These are phyloP conservation scores for Sebastes reedi DNA, from an alignment of 2,797 vertebrate genomes.

Conservation along the genomic window DNA sequence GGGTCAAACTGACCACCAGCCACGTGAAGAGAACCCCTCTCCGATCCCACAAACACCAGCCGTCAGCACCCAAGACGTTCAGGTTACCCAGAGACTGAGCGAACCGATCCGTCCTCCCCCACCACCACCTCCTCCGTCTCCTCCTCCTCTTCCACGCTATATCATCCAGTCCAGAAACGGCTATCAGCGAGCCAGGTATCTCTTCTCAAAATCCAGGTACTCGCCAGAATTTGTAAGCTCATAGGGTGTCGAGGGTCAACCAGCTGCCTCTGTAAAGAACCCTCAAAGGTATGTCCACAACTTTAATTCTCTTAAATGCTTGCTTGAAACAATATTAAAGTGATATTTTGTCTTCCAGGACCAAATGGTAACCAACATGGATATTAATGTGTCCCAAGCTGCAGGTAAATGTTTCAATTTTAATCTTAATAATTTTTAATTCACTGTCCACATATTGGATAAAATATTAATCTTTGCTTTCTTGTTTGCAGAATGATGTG, in stretches of 20 bases:
- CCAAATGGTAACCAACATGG: not conserved
- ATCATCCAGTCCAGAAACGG: conserved; percentile 8
- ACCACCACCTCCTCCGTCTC: not conserved
- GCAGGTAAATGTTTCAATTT: not conserved
- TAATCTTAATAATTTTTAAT: not conserved
- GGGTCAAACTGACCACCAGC: not conserved
- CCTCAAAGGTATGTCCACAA: not conserved
- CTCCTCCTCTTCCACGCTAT: not conserved
- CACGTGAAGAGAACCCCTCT: not conserved
- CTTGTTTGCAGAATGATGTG: conserved; percentile 9
- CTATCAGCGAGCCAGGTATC: not conserved
- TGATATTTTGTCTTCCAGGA: not conserved
- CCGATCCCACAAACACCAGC: not conserved
- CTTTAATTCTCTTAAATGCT: not conserved
- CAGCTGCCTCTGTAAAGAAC: not conserved
- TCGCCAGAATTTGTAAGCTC: not conserved
- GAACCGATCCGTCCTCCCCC: not conserved
- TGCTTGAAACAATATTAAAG: rapidly evolving
- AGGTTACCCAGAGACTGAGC: not conserved
- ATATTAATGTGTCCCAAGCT: not conserved
- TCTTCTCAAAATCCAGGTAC: not conserved
- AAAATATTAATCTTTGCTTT: not conserved
- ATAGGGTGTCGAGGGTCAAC: rapidly evolving
- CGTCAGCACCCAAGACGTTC: rapidly evolving
- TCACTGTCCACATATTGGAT: not conserved